These are phyloP conservation scores for Drosophila fuyamai DNA, from an alignment of 1,140 invertebrate genomes.

Conservation along the genomic window DNA sequence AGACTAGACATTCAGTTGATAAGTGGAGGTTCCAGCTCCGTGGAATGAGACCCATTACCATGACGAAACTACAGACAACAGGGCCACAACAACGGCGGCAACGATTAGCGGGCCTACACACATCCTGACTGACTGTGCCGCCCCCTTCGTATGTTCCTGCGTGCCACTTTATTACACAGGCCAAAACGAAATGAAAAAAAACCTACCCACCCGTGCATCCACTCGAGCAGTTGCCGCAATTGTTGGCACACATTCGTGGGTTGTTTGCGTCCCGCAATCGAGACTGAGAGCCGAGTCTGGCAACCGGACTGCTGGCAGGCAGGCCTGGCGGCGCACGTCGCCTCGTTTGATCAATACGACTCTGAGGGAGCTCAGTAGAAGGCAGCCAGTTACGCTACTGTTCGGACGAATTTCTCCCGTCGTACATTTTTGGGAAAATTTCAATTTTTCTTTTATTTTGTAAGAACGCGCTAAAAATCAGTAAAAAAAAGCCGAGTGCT, in stretches of 20 bases:
- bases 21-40: not conserved
- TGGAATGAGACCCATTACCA: conserved; percentile 51
- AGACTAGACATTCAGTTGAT: conserved; percentile 12
- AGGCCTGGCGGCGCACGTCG: conserved; percentile 46
- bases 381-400: conserved; percentile 71
- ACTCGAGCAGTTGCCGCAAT: conserved; percentile 26
- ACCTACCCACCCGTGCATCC: conserved; percentile 2
- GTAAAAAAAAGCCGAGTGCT: conserved; percentile 23
- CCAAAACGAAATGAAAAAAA: conserved; percentile 3
- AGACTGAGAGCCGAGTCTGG: conserved; percentile 9
- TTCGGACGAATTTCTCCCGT: conserved; percentile 75
- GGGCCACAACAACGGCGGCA: conserved; percentile 69
- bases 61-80: conserved; percentile 54
- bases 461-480: conserved; percentile 45
- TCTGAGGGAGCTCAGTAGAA: conserved; percentile 45
- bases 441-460: conserved; percentile 45
- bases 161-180: conserved; percentile 48
- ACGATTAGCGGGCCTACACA: conserved; percentile 57
- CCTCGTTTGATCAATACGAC: conserved; percentile 72
- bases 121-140: conserved; percentile 21
- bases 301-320: conserved; percentile 20
- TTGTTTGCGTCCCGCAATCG: conserved; percentile 22
- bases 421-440: conserved; percentile 56
- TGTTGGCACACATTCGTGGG: conserved; percentile 38
- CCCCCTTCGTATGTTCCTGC: conserved; percentile 10